phyloP scores from a whole-genome alignment of 2,113 vertebrate genomes.

The Halcyon senegalensis region DNA sequence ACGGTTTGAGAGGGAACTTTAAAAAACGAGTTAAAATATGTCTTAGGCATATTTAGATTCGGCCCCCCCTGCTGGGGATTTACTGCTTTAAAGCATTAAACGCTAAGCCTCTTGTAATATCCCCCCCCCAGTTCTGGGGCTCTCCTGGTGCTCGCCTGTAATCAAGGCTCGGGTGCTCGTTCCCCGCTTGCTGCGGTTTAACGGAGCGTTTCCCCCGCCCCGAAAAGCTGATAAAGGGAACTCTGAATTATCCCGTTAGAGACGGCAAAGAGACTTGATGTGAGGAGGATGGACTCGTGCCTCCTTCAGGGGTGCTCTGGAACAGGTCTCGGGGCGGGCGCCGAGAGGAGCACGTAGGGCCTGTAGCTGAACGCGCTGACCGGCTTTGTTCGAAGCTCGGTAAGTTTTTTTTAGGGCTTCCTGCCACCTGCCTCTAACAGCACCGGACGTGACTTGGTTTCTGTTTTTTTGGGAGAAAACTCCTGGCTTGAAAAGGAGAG shows the following conservation, averaged over 20 bases:
- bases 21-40: neutral
- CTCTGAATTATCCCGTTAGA: neutral
- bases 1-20: neutral
- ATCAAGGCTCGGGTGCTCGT: neutral
- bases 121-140: neutral
- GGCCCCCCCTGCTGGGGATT: conserved; percentile 55
- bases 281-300: neutral
- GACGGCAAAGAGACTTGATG: neutral
- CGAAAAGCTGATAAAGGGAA: neutral
- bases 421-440: neutral
- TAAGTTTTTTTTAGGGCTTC: too few relatives aligned
- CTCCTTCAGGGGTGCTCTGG: neutral
- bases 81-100: conserved; percentile 48
- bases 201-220: neutral
- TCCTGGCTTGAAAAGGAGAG: neutral
- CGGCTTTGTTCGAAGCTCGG: neutral
- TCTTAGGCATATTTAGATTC: conserved; percentile 9
- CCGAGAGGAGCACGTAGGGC: neutral
- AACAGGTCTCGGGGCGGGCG: neutral
- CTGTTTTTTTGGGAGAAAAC: neutral
- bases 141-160: neutral
- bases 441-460: neutral
- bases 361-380: neutral
- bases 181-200: neutral
- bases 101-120: conserved; percentile 4